A percentile compares a stretch with the other conserved stretches of the same genome.
phyloP scores from a whole-genome alignment of 2,797 vertebrate genomes.

The Vireo griseus region DNA sequence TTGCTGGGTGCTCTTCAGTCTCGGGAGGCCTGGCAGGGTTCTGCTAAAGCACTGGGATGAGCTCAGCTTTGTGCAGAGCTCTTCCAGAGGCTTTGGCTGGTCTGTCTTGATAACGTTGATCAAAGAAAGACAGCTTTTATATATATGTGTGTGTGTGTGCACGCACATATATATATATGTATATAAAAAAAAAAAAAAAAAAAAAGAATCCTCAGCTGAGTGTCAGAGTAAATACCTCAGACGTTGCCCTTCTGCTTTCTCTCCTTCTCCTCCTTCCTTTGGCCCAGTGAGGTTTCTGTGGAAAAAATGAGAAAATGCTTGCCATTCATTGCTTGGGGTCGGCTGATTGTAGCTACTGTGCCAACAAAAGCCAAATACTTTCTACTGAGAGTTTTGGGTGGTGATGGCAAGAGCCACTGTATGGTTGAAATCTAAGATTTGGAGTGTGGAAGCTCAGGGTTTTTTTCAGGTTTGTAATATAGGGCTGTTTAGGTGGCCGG shows the following conservation, averaged over 20 bases:
- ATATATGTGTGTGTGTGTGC: not conserved
- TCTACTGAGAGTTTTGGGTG: not conserved
- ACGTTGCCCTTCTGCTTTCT: fast-evolving
- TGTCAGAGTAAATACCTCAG: not conserved
- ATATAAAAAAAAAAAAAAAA: too few species aligned
- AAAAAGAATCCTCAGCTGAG: not conserved
- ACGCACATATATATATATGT: fast-evolving
- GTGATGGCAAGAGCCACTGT: not conserved
- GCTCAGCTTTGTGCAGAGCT: not conserved
- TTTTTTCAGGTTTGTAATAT: not conserved
- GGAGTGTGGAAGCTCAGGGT: not conserved
- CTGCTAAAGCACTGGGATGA: not conserved
- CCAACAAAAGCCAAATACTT: not conserved
- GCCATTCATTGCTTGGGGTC: not conserved
- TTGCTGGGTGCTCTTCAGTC: not conserved
- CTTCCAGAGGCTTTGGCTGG: not conserved
- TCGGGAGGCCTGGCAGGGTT: not conserved
- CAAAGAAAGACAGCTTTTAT: not conserved
- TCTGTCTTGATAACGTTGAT: not conserved
- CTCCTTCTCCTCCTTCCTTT: not conserved
- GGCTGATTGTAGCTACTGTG: fast-evolving
- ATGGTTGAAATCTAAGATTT: not conserved
- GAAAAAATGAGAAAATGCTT: not conserved
- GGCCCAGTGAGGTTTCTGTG: not conserved
- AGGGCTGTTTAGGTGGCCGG: not conserved